Percentiles rank a stretch among this genome's conserved stretches.
These are phyloP conservation scores for Clamator glandarius DNA, from an alignment of 2,797 vertebrate species.

Conservation along the genomic window DNA sequence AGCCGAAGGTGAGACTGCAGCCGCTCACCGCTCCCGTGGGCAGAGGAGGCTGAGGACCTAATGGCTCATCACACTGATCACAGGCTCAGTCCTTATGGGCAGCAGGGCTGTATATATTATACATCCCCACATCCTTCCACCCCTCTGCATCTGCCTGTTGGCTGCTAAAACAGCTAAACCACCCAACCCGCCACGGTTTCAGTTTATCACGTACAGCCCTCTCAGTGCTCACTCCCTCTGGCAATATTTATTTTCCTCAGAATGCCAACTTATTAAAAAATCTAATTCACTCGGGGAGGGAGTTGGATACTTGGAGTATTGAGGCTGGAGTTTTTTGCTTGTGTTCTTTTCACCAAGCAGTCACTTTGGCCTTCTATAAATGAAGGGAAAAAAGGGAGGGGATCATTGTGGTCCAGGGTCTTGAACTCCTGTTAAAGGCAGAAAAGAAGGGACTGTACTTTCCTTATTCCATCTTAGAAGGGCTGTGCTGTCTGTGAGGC, in stretches of 20 bases:
- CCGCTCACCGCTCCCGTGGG: rapidly evolving
- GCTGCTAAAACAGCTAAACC: slow-evolving; percentile 7
- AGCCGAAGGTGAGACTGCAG: not conserved
- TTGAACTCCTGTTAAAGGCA: not conserved
- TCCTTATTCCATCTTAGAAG: not conserved
- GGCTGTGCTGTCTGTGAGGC: not conserved
- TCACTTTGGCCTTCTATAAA: not conserved
- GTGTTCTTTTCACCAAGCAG: not conserved
- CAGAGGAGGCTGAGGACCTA: rapidly evolving
- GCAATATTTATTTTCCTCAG: not conserved
- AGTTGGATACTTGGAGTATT: not conserved
- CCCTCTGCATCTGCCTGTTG: not conserved
- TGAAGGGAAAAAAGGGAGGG: not conserved
- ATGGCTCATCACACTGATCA: not conserved
- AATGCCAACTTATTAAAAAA: not conserved
- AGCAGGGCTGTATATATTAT: not conserved
- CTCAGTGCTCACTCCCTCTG: not conserved
- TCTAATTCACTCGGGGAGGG: not conserved
- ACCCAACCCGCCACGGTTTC: not conserved
- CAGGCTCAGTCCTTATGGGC: not conserved
- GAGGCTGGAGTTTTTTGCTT: too few species aligned
- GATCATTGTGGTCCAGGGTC: not conserved
- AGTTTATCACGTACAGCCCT: not conserved
- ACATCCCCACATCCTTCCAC: not conserved
- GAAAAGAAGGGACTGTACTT: not conserved